Percentiles rank a stretch among this genome's conserved stretches.
phyloP scores from a whole-genome alignment of 2,888 invertebrate species.

The Phortica okadai region DNA sequence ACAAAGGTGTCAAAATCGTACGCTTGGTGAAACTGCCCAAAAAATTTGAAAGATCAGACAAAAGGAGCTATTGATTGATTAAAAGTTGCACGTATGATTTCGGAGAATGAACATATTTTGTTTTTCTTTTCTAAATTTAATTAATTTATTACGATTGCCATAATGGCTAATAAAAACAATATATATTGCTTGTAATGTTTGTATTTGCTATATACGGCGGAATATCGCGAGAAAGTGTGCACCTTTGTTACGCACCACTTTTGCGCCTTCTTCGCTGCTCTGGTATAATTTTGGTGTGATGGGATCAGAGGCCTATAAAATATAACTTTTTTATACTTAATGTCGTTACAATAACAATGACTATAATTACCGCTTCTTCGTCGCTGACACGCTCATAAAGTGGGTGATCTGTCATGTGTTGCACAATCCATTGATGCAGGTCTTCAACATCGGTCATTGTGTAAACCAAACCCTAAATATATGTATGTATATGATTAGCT shows the following conservation, averaged over 20 bases:
- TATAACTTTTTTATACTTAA: not conserved
- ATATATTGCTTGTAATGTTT: not conserved
- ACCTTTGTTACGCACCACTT: slow-evolving; percentile 96
- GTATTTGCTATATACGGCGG: slow-evolving; percentile 78
- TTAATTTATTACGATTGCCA: too few relatives aligned
- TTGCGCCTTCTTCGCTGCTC: slow-evolving; percentile 98
- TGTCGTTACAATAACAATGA: not conserved
- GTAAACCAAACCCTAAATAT: slow-evolving; percentile 89
- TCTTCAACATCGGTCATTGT: slow-evolving; percentile 99
- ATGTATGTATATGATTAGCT: not conserved
- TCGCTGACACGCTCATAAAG: slow-evolving; percentile 87
- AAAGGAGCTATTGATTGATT: too few relatives aligned
- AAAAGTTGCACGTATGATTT: too few relatives aligned
- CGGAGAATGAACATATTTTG: too few relatives aligned
- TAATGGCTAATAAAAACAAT: too few relatives aligned
- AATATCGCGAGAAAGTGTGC: slow-evolving; percentile 95
- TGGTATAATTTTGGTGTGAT: slow-evolving; percentile 93
- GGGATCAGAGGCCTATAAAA: slow-evolving; percentile 82
- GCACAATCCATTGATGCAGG: slow-evolving; percentile 97
- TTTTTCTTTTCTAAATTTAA: too few relatives aligned
- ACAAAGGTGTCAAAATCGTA: too few relatives aligned
- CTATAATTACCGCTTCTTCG: slow-evolving; percentile 83
- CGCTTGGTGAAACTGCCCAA: too few relatives aligned
- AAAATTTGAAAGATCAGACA: too few relatives aligned
- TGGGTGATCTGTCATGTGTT: slow-evolving; percentile 93